Conservation (phyloP, 2,888 invertebrate genomes). For the Periphyllus acericola region DNA sequence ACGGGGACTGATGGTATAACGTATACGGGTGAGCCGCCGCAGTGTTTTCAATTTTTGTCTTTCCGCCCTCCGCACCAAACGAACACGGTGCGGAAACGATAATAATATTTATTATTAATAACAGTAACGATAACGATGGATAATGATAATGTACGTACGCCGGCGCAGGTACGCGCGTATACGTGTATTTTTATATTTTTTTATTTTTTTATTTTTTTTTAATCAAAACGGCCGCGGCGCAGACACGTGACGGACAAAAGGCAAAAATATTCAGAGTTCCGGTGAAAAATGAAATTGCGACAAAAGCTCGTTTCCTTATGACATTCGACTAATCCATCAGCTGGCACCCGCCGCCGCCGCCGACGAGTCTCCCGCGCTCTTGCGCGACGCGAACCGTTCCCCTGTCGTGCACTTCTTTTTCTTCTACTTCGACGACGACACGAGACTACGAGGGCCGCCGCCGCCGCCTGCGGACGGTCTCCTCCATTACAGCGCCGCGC, state of each 20-base stretch:
- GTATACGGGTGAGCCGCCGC: no score
- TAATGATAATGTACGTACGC: not conserved
- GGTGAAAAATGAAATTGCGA: conserved; percentile 56
- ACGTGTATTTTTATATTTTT: not conserved
- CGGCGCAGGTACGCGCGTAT: not conserved
- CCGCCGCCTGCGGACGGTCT: not conserved
- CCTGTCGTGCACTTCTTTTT: no score
- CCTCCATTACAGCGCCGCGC: not conserved
- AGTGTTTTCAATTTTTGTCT: not conserved
- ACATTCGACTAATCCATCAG: conserved; percentile 57
- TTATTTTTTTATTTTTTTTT: conserved; percentile 3
- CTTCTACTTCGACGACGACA: not conserved
- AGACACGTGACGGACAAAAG: conserved; percentile 26
- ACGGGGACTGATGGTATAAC: no score
- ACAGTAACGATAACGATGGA: not conserved
- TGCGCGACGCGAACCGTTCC: no score
- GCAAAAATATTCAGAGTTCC: conserved; percentile 29
- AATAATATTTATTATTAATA: conserved; percentile 12
- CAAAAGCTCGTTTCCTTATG: conserved; percentile 49
- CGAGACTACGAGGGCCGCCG: not conserved
- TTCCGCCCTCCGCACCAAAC: no score
- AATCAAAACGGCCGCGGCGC: conserved; percentile 24
- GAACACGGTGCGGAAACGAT: not conserved
- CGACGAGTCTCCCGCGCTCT: not conserved
- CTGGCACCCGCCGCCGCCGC: not conserved